A percentile compares a stretch with the other conserved stretches of the same genome.
These are phyloP conservation scores for Trichogramma evanescens DNA, from an alignment of 2,888 invertebrate genomes.

Conservation along the genomic window DNA sequence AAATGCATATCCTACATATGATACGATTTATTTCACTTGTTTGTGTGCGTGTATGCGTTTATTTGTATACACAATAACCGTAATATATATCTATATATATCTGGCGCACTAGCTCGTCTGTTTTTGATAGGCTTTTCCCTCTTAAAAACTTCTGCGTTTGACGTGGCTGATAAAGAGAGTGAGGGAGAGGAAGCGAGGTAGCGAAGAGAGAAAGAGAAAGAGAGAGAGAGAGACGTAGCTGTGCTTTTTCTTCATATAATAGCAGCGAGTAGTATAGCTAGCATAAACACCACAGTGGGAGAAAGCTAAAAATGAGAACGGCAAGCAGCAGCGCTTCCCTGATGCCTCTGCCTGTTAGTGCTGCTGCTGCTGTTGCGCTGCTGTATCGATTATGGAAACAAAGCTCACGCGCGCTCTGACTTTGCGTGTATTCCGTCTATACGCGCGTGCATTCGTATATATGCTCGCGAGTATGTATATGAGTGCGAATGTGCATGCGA, in stretches of 20 bases:
- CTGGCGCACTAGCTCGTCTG: no score
- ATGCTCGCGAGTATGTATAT: no score
- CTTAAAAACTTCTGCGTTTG: no score
- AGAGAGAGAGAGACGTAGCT: neutral
- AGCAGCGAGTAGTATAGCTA: no score
- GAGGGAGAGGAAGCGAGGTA: neutral
- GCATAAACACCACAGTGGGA: no score
- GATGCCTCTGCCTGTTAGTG: no score
- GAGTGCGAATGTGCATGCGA: no score
- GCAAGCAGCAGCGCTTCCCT: no score
- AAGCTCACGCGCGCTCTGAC: conserved; percentile 2
- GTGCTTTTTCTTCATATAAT: no score
- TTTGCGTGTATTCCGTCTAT: neutral
- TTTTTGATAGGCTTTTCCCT: no score
- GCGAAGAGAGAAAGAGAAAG: neutral
- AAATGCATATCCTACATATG: neutral
- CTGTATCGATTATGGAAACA: conserved; percentile 23
- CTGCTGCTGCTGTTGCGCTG: neutral
- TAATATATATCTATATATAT: neutral
- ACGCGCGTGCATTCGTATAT: no score
- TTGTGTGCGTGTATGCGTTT: neutral
- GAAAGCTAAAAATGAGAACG: no score
- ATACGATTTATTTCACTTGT: neutral
- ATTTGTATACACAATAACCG: neutral
- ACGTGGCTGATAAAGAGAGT: neutral